phyloP scores from a whole-genome alignment of 2,797 vertebrate species.

The Anabas testudineus region DNA sequence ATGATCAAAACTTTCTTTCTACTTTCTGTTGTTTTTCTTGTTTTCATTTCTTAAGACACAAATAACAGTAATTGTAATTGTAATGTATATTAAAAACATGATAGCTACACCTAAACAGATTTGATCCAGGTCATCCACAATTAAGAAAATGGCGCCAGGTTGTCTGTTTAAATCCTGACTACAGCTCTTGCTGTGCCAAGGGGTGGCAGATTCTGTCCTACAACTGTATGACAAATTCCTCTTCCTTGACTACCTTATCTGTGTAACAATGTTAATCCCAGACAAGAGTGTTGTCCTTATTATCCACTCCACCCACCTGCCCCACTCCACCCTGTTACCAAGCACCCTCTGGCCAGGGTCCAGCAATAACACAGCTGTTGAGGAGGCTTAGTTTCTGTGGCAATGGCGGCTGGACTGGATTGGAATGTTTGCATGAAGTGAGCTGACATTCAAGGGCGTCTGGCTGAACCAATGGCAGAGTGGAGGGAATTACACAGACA shows the following conservation, averaged over 20 bases:
- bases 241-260: constrained; percentile 51
- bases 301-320: constrained; percentile 62
- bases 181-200: not conserved
- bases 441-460: constrained; percentile 82
- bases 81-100: no score
- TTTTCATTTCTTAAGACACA: no score
- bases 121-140: not conserved
- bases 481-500: constrained; percentile 58
- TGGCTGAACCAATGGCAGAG: constrained; percentile 63
- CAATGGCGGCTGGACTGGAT: constrained; percentile 74
- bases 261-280: constrained; percentile 49
- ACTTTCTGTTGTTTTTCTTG: no score
- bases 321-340: constrained; percentile 64
- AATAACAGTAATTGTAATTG: no score
- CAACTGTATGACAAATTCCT: constrained; percentile 22
- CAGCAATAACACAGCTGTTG: constrained; percentile 93
- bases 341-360: constrained; percentile 80
- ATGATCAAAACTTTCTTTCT: no score
- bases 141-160: not conserved
- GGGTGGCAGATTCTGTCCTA: constrained; percentile 6
- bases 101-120: no score
- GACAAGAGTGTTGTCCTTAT: constrained; percentile 67
- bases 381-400: constrained; percentile 89
- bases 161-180: not conserved
- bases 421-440: constrained; percentile 85